A percentile compares a stretch with the other conserved stretches of the same genome.
Evolutionary conservation across 2,113 vertebrate species (phyloP).

Genomic region (Eolophus roseicapilla): DNA sequence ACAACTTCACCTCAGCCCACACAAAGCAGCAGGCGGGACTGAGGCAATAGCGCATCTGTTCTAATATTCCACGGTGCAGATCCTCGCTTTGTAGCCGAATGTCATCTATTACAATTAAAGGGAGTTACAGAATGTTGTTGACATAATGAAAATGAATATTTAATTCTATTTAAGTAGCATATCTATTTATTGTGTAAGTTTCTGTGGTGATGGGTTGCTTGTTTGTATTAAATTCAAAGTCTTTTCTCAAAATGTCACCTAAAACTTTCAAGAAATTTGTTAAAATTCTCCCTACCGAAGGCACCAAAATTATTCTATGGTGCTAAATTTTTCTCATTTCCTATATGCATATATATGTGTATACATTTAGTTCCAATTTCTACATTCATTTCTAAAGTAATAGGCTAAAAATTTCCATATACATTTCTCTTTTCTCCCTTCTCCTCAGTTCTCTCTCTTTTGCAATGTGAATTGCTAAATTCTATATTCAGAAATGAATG

Average conservation of each 20-base stretch:
- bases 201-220: neutral
- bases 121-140: neutral
- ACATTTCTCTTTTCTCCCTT: neutral
- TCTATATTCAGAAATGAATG: neutral
- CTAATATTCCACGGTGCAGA: neutral
- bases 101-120: neutral
- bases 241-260: neutral
- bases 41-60: conserved; percentile 4
- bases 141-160: neutral
- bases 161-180: neutral
- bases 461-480: neutral
- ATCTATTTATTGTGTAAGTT: neutral
- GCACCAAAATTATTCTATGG: neutral
- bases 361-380: neutral
- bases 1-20: conserved; percentile 10
- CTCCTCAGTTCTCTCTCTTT: neutral
- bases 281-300: neutral
- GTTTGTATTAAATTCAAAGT: neutral
- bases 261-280: neutral
- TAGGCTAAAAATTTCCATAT: neutral
- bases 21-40: neutral
- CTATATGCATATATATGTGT: neutral
- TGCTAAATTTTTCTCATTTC: neutral
- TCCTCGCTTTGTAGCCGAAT: neutral
- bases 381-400: neutral